Percentiles rank a stretch among this genome's conserved stretches.
Conservation (phyloP, 2,797 vertebrate genomes). For the Coregonus suidteri region DNA sequence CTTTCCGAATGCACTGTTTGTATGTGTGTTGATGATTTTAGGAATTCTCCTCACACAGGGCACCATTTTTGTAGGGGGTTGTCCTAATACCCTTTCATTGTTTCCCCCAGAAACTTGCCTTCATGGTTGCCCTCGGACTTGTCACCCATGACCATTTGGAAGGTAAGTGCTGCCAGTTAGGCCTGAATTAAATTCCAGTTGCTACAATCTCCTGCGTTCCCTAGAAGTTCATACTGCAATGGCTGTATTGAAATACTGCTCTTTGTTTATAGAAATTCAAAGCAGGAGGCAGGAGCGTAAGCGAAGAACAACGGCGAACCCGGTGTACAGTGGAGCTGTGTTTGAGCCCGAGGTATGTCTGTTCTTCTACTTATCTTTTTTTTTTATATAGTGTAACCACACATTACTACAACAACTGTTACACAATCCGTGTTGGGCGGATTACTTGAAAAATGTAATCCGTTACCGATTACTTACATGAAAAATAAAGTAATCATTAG, state of each 20-base stretch:
- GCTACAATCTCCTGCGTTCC: not conserved
- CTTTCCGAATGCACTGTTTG: too few species aligned
- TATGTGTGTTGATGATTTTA: too few species aligned
- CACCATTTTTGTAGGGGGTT: too few species aligned
- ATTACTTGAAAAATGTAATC: too few species aligned
- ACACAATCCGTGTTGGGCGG: too few species aligned
- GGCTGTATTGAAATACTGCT: not conserved
- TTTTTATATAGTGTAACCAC: not conserved
- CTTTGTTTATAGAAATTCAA: conserved; percentile 89
- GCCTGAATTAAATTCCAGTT: not conserved
- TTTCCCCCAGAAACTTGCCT: conserved; percentile 93
- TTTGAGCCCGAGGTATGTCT: conserved; percentile 91
- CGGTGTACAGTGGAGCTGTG: conserved; percentile 96
- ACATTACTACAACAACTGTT: not conserved
- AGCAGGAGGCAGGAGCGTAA: conserved; percentile 97
- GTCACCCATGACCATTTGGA: conserved; percentile 98
- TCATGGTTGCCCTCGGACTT: conserved; percentile 97
- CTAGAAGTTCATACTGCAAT: not conserved
- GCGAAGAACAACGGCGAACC: conserved; percentile 97
- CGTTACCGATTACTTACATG: too few species aligned
- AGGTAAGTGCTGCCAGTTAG: conserved; percentile 76
- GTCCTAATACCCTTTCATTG: conserved; percentile 27
- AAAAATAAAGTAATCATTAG: too few species aligned
- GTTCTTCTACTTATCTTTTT: not conserved
- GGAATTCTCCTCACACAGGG: too few species aligned